Evolutionary conservation across 1,140 invertebrate genomes (phyloP).

Genomic region (Paramacrobiotus metropolitanus): DNA sequence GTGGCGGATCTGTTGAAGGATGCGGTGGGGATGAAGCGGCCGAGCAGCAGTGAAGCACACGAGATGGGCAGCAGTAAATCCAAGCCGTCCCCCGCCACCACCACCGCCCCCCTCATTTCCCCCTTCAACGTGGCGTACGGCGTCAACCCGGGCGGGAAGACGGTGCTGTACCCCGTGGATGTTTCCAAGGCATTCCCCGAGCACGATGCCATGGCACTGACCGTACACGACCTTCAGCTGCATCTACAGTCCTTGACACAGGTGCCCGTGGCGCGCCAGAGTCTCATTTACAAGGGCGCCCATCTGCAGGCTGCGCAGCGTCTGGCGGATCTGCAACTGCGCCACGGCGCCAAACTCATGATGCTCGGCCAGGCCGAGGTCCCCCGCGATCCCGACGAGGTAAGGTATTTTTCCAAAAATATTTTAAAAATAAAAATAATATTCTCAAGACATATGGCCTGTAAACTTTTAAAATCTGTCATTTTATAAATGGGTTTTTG

Average conservation of each 20-base stretch:
- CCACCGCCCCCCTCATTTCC: background rate
- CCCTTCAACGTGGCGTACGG: background rate
- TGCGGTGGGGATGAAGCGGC: background rate
- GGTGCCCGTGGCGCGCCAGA: background rate
- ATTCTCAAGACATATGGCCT: background rate
- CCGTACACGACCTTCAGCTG: background rate
- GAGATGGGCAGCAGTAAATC: background rate
- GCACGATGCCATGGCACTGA: background rate
- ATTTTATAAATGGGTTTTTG: too few species aligned
- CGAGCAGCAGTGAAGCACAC: too few species aligned
- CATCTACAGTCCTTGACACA: background rate
- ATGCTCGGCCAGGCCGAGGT: background rate
- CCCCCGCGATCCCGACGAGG: background rate
- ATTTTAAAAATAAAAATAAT: background rate
- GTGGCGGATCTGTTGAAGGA: background rate
- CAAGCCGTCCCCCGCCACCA: background rate
- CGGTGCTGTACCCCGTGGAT: background rate
- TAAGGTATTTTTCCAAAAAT: background rate
- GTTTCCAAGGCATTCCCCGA: background rate
- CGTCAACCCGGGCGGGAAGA: background rate
- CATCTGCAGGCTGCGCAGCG: background rate
- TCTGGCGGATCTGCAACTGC: background rate
- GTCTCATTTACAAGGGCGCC: background rate
- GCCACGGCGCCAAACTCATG: background rate
- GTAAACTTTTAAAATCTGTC: too few species aligned